phyloP scores from a whole-genome alignment of 2,113 vertebrate species.

The Macrotus californicus region DNA sequence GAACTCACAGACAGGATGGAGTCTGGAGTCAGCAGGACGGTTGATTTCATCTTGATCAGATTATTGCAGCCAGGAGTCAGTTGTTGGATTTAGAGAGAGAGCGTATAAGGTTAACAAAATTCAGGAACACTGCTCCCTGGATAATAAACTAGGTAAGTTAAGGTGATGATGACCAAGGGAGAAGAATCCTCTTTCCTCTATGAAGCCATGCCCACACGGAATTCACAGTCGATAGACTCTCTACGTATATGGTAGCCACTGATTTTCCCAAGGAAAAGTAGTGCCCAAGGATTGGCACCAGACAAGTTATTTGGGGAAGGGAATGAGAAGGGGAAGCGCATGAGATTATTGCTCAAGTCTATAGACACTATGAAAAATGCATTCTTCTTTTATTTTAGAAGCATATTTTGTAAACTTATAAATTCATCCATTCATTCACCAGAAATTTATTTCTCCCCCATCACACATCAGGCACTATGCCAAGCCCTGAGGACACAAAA shows the following conservation, averaged over 20 bases:
- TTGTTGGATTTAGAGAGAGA: not conserved
- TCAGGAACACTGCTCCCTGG: not conserved
- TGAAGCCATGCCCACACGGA: not conserved
- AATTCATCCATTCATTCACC: constrained; percentile 45
- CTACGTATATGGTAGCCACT: not conserved
- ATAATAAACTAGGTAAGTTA: not conserved
- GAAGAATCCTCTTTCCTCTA: not conserved
- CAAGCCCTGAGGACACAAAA: constrained; percentile 12
- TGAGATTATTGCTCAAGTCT: not conserved
- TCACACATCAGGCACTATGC: not conserved
- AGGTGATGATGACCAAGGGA: not conserved
- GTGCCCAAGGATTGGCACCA: not conserved
- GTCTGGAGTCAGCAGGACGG: not conserved
- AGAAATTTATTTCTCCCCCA: constrained; percentile 32
- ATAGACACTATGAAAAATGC: not conserved
- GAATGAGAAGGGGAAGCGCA: not conserved
- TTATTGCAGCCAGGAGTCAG: not conserved
- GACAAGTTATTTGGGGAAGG: not conserved
- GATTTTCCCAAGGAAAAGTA: not conserved
- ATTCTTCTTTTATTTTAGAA: constrained; percentile 18
- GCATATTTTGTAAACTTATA: not conserved
- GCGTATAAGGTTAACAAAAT: not conserved
- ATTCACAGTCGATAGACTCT: not conserved
- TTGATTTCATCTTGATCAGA: not conserved
- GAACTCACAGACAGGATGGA: not conserved